phyloP scores from a whole-genome alignment of 1,140 invertebrate species.

The Nasonia giraulti region DNA sequence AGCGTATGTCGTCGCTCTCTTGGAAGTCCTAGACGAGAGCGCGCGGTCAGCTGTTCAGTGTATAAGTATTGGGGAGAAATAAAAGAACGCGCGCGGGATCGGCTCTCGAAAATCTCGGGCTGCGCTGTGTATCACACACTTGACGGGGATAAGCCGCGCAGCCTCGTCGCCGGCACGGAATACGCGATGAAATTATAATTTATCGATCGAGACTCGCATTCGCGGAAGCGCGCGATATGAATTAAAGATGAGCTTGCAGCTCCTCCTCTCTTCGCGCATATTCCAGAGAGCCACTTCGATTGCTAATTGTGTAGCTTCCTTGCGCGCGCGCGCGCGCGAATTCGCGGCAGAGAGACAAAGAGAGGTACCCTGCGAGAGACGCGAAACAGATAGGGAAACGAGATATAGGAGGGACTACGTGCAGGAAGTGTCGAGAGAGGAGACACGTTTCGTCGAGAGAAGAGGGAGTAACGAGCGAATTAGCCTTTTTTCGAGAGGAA shows the following conservation, averaged over 20 bases:
- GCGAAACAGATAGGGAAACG: slow-evolving; percentile 44
- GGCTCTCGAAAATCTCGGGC: background rate
- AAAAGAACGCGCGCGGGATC: background rate
- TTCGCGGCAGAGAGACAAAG: slow-evolving; percentile 30
- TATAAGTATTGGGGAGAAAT: background rate
- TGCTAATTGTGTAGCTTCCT: slow-evolving; percentile 65
- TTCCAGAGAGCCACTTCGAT: slow-evolving; percentile 61
- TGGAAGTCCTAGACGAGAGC: background rate
- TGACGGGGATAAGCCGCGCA: slow-evolving; percentile 66
- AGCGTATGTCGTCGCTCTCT: background rate
- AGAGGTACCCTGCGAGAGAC: slow-evolving; percentile 13
- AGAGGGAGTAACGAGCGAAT: slow-evolving; percentile 12
- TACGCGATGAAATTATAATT: slow-evolving; percentile 73
- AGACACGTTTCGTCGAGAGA: background rate
- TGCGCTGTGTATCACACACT: slow-evolving; percentile 50
- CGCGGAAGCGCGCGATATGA: slow-evolving; percentile 71
- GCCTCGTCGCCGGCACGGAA: slow-evolving; percentile 49
- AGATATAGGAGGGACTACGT: slow-evolving; percentile 50
- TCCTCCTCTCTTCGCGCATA: background rate
- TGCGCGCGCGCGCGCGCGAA: slow-evolving; percentile 41
- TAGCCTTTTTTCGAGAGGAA: background rate
- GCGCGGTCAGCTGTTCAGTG: background rate
- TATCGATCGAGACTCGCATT: slow-evolving; percentile 65
- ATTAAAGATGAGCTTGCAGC: slow-evolving; percentile 69
- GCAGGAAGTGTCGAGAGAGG: slow-evolving; percentile 29